Conservation (phyloP, 1,140 invertebrate genomes). For the Drosophila gunungcola region DNA sequence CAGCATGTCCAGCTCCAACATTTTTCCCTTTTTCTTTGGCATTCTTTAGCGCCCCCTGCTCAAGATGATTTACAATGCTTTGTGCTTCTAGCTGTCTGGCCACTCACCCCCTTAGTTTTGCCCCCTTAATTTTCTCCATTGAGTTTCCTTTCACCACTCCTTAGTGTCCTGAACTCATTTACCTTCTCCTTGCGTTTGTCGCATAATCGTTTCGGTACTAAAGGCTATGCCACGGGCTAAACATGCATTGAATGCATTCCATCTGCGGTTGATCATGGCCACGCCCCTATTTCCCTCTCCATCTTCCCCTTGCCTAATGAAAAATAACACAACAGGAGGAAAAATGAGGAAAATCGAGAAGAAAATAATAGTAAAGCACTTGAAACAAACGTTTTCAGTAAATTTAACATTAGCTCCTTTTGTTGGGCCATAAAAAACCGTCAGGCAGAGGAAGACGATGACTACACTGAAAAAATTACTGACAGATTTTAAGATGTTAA, state of each 20-base stretch:
- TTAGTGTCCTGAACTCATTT: constrained; percentile 55
- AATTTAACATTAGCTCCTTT: constrained; percentile 82
- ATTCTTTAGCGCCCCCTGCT: constrained; percentile 45
- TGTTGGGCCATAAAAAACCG: constrained; percentile 71
- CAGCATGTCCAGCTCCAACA: constrained; percentile 46
- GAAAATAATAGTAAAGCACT: constrained; percentile 80
- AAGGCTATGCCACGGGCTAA: constrained; percentile 49
- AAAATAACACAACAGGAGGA: constrained; percentile 48
- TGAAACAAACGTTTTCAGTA: constrained; percentile 83
- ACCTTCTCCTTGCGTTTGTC: constrained; percentile 60
- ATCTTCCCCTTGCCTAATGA: constrained; percentile 42
- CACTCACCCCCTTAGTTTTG: constrained; percentile 1
- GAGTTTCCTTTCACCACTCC: background rate
- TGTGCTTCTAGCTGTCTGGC: constrained; percentile 45
- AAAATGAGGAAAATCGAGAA: constrained; percentile 34
- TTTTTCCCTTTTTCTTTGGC: constrained; percentile 17
- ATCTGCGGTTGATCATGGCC: constrained; percentile 14
- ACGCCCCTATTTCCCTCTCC: background rate
- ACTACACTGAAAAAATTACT: constrained; percentile 6
- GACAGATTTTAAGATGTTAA: background rate
- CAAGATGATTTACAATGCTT: constrained; percentile 73
- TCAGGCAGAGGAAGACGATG: constrained; percentile 15
- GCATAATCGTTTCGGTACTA: constrained; percentile 69
- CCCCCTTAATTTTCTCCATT: constrained; percentile 3
- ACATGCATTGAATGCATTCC: constrained; percentile 64